Conservation (phyloP, 2,797 vertebrate species). For the Enteromius argenteus region DNA sequence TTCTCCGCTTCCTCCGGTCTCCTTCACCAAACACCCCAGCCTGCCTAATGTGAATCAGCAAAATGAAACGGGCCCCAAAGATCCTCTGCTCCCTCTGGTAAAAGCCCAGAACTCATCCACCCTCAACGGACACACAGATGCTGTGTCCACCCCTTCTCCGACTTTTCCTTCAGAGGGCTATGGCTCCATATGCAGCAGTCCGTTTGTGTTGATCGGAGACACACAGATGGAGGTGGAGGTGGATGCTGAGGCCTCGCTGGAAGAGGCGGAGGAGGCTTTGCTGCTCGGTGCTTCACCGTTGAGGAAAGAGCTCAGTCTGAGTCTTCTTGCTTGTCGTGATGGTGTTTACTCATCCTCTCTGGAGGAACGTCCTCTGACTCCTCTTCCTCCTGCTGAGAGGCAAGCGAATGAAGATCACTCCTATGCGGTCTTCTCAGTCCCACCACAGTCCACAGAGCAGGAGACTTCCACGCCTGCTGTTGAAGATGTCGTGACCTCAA, state of each 20-base stretch:
- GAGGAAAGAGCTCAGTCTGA: slow-evolving; percentile 79
- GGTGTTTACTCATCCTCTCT: slow-evolving; percentile 65
- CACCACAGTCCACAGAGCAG: slow-evolving; percentile 51
- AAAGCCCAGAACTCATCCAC: slow-evolving; percentile 6
- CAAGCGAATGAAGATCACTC: slow-evolving; percentile 57
- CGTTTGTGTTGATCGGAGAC: slow-evolving; percentile 69
- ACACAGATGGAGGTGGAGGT: slow-evolving; percentile 67
- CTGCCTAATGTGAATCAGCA: slow-evolving; percentile 56
- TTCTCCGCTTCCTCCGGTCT: slow-evolving; percentile 40
- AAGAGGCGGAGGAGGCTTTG: slow-evolving; percentile 77
- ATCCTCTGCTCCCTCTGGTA: slow-evolving; percentile 70
- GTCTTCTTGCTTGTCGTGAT: slow-evolving; percentile 77
- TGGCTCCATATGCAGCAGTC: slow-evolving; percentile 58
- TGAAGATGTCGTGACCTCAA: background rate
- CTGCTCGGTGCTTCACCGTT: slow-evolving; percentile 68
- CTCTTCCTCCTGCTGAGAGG: slow-evolving; percentile 45
- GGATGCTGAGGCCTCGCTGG: slow-evolving; percentile 68
- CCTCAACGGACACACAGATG: slow-evolving; percentile 45
- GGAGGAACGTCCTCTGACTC: slow-evolving; percentile 66
- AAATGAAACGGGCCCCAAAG: slow-evolving; percentile 61
- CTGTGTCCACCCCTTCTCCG: slow-evolving; percentile 56
- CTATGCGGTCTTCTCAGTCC: slow-evolving; percentile 58
- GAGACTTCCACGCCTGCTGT: background rate
- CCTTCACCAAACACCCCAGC: slow-evolving; percentile 44
- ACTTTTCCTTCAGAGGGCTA: slow-evolving; percentile 32